Evolutionary conservation across 2,888 invertebrate genomes (phyloP).

Genomic region (Hydriomena furcata): DNA sequence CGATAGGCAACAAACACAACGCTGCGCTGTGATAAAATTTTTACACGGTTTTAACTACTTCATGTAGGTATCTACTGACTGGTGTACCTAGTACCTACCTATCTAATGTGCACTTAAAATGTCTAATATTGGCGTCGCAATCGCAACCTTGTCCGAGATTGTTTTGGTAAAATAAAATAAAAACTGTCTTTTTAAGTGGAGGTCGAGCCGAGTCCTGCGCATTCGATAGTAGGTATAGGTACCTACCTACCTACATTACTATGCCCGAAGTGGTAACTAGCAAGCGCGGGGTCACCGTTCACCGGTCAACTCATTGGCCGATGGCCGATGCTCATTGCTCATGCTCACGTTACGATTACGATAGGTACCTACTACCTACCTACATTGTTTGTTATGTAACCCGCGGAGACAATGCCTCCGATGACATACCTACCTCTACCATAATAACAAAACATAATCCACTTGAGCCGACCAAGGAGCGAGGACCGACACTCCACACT

Average conservation of each 20-base stretch:
- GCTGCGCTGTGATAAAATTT: too few species aligned
- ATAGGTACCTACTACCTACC: too few species aligned
- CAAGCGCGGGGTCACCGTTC: too few species aligned
- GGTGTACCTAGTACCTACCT: too few species aligned
- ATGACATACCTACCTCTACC: not conserved
- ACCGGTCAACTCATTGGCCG: too few species aligned
- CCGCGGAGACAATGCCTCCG: conserved; percentile 10
- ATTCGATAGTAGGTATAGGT: not conserved
- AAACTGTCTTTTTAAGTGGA: too few species aligned
- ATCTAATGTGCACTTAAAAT: conserved; percentile 11
- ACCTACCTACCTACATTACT: too few species aligned
- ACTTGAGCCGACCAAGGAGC: not conserved
- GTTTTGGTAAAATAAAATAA: not conserved
- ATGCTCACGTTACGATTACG: too few species aligned
- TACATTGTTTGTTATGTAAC: conserved; percentile 2
- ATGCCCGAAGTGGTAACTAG: too few species aligned
- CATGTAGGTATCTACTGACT: too few species aligned
- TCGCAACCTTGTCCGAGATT: conserved; percentile 11
- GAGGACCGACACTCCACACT: not conserved
- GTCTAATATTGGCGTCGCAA: conserved; percentile 6
- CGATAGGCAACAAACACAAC: not conserved
- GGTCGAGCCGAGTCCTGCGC: conserved; percentile 1
- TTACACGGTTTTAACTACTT: too few species aligned
- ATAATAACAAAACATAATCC: not conserved
- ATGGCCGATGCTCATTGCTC: not conserved